Evolutionary conservation across 2,113 vertebrate species (phyloP), one percentile per base, ranked within the genome.

Genomic region (Triplophysa siluroides): DNA sequence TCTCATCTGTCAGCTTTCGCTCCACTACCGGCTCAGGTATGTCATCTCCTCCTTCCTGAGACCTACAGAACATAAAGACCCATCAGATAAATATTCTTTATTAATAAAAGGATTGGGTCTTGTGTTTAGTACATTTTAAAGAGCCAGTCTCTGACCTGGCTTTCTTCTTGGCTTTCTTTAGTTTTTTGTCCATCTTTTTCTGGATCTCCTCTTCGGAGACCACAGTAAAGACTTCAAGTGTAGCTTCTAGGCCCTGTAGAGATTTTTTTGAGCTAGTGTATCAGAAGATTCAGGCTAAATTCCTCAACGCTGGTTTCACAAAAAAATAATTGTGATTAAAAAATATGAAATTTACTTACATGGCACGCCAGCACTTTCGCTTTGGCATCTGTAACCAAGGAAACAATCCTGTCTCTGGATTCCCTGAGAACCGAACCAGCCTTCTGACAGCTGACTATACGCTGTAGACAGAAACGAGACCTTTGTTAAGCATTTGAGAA

Each of bases 81-180:
- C 12, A 18, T 47, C 14, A 45, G 24, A 65, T n/a, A 14, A 65
- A 1, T n/a, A 1, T 24, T 18, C 29, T 16, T 56, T 6, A 18
- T 16, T 60, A 14, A 33, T 23, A 33, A 12, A 11, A 16, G 33
- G 9, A 69, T 29, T 16, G 16, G 19, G 11, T 11, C 10, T n/a
- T 24, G 18, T 52, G 21, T 5, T 8, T 7, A 47, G 43, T 6
- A 43, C 33, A 16, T 33, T 65, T 21, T 12, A 66, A 76, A 45
- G 52, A 38, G 33, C 23, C 41, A 11, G 9, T 67, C 21, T 72
- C 85, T 71, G 72, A 96, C 95, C 83, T 95, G 50, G 94, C 94
- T 89, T 94, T 97, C 90, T 97, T 99, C 83, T 90, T 95, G 65
- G 95, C 96, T 89, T 94, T 98, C 86, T 96, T 98, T 79, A 91